phyloP scores from a whole-genome alignment of 2,113 vertebrate genomes.

The Siphamia tubifer region DNA sequence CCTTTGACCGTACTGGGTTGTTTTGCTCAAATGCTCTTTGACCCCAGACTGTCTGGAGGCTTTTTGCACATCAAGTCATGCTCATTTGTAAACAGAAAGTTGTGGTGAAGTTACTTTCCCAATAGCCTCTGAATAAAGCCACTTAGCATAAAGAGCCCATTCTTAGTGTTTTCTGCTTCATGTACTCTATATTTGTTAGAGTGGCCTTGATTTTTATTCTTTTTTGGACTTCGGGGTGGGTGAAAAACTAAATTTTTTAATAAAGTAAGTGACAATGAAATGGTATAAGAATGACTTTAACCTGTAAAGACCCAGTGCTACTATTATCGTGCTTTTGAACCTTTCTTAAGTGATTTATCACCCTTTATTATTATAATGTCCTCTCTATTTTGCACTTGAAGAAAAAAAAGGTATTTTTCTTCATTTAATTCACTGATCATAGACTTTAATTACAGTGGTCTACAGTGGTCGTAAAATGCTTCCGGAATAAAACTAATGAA shows the following conservation, averaged over 20 bases:
- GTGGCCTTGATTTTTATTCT: slow-evolving; percentile 6
- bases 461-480: too few relatives aligned
- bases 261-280: too few relatives aligned
- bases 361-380: too few relatives aligned
- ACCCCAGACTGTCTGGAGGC: slow-evolving; percentile 60
- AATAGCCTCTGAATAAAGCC: slow-evolving; percentile 25
- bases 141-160: slow-evolving; percentile 52
- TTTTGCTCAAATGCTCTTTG: slow-evolving; percentile 52
- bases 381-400: too few relatives aligned
- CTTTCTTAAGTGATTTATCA: too few relatives aligned
- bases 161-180: slow-evolving; percentile 31
- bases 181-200: slow-evolving; percentile 7
- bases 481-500: too few relatives aligned
- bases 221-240: neutral
- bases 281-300: too few relatives aligned
- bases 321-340: too few relatives aligned
- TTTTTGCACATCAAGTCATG: slow-evolving; percentile 47
- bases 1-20: slow-evolving; percentile 36
- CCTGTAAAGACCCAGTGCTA: too few relatives aligned
- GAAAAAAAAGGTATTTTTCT: too few relatives aligned
- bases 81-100: slow-evolving; percentile 74
- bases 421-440: too few relatives aligned
- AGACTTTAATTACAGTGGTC: too few relatives aligned
- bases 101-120: slow-evolving; percentile 27
- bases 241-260: neutral